These are phyloP conservation scores for Drosophila erecta DNA, from an alignment of 1,140 invertebrate genomes.

Conservation along the genomic window DNA sequence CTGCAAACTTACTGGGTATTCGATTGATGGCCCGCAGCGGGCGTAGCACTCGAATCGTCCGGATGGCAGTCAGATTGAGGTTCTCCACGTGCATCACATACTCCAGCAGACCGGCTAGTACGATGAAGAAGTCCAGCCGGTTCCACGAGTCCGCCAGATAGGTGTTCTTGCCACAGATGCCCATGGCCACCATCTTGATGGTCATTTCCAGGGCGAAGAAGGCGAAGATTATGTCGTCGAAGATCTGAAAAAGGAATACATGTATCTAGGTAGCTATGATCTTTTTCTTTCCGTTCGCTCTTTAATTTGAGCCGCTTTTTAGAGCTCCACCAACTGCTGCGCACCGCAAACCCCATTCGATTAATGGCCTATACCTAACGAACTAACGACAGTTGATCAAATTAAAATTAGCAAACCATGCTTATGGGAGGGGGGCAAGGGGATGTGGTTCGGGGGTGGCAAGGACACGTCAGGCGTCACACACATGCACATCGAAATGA, in stretches of 20 bases:
- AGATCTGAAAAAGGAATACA: conserved; percentile 89
- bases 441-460: not conserved
- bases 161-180: conserved; percentile 96
- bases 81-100: conserved; percentile 98
- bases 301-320: not conserved
- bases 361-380: conserved; percentile 41
- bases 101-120: conserved; percentile 96
- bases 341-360: conserved; percentile 18
- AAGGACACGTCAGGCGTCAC: conserved; percentile 30
- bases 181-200: conserved; percentile 99
- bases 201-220: conserved; percentile 99
- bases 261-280: too few species aligned
- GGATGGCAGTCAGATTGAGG: conserved; percentile 98
- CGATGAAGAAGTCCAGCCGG: conserved; percentile 99
- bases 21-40: conserved; percentile 99
- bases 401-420: conserved; percentile 39
- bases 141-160: conserved; percentile 99
- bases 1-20: conserved; percentile 96
- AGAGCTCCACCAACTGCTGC: not conserved
- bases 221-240: conserved; percentile 99
- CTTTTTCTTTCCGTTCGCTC: not conserved
- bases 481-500: conserved; percentile 40
- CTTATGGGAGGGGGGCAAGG: not conserved
- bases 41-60: conserved; percentile 98
- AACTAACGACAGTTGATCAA: conserved; percentile 46